Base-by-base conservation (phyloP, 2,888 invertebrate genomes). In the Hemistola chrysoprasaria region DNA sequence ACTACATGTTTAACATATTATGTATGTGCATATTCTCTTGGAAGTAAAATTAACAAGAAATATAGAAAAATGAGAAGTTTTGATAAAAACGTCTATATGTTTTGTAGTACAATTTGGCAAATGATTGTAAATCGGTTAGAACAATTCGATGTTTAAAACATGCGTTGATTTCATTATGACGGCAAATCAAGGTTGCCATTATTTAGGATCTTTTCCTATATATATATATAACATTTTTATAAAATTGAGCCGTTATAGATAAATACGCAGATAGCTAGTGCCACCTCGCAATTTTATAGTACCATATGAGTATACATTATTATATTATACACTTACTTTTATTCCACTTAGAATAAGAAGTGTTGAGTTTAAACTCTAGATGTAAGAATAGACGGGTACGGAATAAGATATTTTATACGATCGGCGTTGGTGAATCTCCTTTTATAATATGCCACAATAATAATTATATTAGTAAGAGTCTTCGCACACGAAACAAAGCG, bases 261-360 rank as follows among this genome's bases (percentile, higher is more conserved):
- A 62, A 70, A 66, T 70, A 63, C 50, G 72, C 75, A 75, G 70
- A 66, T 73, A 74, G 72, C 67, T 74, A 74, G 77, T 66, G 71
- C 77, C 78, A 85, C 85, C 85, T 85, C 85, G 85, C 85, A 84
- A 71, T 74, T 71, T 65, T 65, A 56, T 78, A 77, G 69, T 76
- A 77, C 71, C 74, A 71, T 72, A 63, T 78, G 77, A 70, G 54
- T 57, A 68, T 61, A 62, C 58, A 57, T 63, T 16, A 16, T 16
- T 16, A 57, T 59, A 62, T 57, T 63, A 67, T 69, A 73, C 64
- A 68, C 66, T 65, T 71, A 76, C 63, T 74, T 73, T 80, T 80
- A 86, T 86, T 86, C 86, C 86, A 85, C 65, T 61, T 83, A 85
- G 80, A 39, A 38, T 85, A 85, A 81, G 78, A 72, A 66, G 71